phyloP scores from a whole-genome alignment of 2,888 invertebrate genomes.

The Ophion costatus region DNA sequence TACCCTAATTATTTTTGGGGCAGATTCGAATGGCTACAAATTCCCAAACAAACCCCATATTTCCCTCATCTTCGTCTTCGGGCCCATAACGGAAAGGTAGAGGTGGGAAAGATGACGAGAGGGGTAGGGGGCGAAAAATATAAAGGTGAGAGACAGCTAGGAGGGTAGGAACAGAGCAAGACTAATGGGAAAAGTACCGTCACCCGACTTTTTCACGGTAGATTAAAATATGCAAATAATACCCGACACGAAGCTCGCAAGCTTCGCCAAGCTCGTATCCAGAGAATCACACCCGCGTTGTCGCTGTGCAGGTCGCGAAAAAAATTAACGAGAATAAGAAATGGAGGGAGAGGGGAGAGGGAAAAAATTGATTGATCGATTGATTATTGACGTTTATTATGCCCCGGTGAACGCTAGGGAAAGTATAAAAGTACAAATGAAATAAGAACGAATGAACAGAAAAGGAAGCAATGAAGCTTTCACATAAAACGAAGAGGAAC shows the following conservation, averaged over 20 bases:
- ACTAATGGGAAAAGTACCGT: slow-evolving; percentile 71
- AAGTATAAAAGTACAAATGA: too few relatives aligned
- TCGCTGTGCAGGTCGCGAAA: slow-evolving; percentile 39
- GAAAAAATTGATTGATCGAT: too few relatives aligned
- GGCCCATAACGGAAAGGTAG: too few relatives aligned
- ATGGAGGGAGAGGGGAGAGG: not conserved
- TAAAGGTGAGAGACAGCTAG: slow-evolving; percentile 9
- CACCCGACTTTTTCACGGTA: slow-evolving; percentile 74
- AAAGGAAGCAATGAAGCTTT: too few relatives aligned
- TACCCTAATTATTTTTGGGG: slow-evolving; percentile 29
- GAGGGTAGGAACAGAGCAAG: slow-evolving; percentile 39
- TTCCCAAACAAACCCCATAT: too few relatives aligned
- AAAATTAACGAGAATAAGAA: slow-evolving; percentile 20
- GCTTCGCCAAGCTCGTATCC: slow-evolving; percentile 63
- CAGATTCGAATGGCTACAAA: slow-evolving; percentile 3
- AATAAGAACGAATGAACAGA: too few relatives aligned
- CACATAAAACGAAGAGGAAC: too few relatives aligned
- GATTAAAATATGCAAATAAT: slow-evolving; percentile 82
- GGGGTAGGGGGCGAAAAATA: not conserved
- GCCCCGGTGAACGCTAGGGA: too few relatives aligned
- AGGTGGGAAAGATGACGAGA: not conserved
- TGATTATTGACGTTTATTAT: too few relatives aligned
- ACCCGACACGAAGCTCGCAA: slow-evolving; percentile 51
- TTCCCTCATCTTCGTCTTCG: too few relatives aligned
- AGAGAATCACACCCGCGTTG: slow-evolving; percentile 27